A percentile compares a stretch with the other conserved stretches of the same genome.
Evolutionary conservation across 2,113 vertebrate species (phyloP).

Genomic region (Hystrix cristata): DNA sequence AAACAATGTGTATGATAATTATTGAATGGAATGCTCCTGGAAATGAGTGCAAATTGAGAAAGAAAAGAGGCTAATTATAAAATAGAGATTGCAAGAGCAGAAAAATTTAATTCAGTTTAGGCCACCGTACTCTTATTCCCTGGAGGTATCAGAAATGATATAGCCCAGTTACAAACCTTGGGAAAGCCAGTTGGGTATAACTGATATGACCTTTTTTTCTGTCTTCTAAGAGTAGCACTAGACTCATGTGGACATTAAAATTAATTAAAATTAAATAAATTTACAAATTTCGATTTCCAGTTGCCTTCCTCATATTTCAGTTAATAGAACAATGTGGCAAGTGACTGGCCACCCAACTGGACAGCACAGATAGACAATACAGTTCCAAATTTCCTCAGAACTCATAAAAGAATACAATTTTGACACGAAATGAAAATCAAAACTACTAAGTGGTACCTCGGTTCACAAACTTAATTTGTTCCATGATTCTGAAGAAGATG

Average conservation of each 20-base stretch:
- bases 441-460: background rate
- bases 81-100: background rate
- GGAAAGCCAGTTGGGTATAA: background rate
- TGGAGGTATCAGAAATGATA: background rate
- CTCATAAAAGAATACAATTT: background rate
- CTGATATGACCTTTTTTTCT: background rate
- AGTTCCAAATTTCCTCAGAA: background rate
- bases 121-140: background rate
- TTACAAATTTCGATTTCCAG: background rate
- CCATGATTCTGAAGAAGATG: background rate
- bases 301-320: background rate
- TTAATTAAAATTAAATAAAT: background rate
- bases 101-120: background rate
- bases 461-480: too few relatives aligned
- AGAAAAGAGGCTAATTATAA: background rate
- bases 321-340: background rate
- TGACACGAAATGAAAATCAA: background rate
- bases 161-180: background rate
- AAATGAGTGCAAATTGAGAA: background rate
- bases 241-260: background rate
- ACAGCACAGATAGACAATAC: accelerated
- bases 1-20: background rate
- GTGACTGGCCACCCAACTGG: too few relatives aligned
- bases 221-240: accelerated
- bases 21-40: background rate